Conservation (phyloP, 2,797 vertebrate species). For the Eulemur albifrons region DNA sequence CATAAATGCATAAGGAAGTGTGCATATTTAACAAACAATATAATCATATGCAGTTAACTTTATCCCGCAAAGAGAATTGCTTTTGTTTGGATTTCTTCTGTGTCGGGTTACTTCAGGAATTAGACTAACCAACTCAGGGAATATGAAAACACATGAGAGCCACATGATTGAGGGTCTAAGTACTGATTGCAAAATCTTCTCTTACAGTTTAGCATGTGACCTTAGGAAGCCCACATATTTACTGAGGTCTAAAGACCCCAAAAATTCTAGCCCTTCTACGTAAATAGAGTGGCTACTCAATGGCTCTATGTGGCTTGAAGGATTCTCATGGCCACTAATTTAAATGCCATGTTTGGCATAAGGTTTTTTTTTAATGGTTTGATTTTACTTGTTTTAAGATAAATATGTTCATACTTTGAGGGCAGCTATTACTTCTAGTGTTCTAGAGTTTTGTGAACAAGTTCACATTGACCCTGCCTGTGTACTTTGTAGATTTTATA, state of each 20-base stretch:
- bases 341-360: neutral
- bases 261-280: neutral
- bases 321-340: neutral
- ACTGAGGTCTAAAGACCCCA: neutral
- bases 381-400: neutral
- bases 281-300: neutral
- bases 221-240: neutral
- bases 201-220: neutral
- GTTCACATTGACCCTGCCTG: neutral
- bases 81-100: slow-evolving; percentile 41
- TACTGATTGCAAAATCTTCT: slow-evolving; percentile 23
- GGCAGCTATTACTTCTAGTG: neutral
- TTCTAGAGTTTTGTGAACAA: neutral
- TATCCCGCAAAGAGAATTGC: neutral
- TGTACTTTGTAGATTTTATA: neutral
- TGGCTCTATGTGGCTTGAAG: neutral
- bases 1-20: neutral
- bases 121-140: neutral
- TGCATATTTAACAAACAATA: neutral
- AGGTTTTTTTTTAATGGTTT: neutral
- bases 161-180: neutral
- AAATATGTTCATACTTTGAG: neutral
- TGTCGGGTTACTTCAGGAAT: slow-evolving; percentile 6
- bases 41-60: neutral
- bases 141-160: slow-evolving; percentile 37